Evolutionary conservation across 2,797 vertebrate genomes (phyloP).

Genomic region (Setipinna tenuifilis): DNA sequence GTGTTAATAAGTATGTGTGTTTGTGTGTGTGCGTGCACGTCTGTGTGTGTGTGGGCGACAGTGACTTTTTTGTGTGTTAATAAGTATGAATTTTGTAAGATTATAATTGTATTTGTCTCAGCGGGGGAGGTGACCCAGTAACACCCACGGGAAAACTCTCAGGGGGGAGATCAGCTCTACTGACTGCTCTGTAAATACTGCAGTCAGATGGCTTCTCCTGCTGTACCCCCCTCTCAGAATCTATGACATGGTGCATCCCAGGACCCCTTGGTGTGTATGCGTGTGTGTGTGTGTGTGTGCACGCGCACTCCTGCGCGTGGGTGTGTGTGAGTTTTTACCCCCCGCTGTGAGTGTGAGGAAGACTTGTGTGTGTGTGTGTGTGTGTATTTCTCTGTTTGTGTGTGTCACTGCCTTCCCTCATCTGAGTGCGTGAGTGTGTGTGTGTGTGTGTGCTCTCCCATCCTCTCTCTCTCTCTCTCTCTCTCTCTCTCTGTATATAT

Average conservation of each 20-base stretch:
- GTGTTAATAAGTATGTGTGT: too few relatives aligned
- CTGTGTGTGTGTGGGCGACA: neutral
- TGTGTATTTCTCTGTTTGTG: too few relatives aligned
- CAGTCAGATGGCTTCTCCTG: neutral
- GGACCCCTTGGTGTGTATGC: neutral
- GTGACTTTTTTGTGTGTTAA: neutral
- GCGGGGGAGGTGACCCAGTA: neutral
- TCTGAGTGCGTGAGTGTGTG: neutral
- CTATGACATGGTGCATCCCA: neutral
- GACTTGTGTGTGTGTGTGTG: too few relatives aligned
- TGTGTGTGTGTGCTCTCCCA: neutral
- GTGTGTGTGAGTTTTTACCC: neutral
- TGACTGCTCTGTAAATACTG: neutral
- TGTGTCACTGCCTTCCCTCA: neutral
- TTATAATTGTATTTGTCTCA: conserved; percentile 15
- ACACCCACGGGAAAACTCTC: neutral
- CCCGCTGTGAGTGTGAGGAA: neutral
- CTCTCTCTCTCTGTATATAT: too few relatives aligned
- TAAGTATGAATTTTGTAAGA: conserved; percentile 9
- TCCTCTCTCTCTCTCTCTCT: too few relatives aligned
- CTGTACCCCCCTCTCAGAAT: neutral
- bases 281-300: neutral
- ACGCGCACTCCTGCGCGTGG: neutral
- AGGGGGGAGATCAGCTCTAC: neutral
- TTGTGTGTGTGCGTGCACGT: neutral